Base-by-base conservation (phyloP, 2,113 vertebrate genomes). In the Trachemys scripta region DNA sequence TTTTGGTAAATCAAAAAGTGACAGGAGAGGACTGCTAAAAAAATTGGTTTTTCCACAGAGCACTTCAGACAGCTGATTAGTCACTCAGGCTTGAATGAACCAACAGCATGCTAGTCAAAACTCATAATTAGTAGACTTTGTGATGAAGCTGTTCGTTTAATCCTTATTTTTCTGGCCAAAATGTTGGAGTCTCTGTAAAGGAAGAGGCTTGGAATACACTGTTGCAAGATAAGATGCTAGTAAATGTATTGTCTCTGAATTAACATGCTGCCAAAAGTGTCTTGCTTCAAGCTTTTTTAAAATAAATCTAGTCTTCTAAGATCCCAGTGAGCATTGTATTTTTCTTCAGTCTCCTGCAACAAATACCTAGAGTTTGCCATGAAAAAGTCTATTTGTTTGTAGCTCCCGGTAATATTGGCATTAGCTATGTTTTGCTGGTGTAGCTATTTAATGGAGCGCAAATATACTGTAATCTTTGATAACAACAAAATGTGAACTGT, bases 381-480 rank as follows among this genome's bases (percentile, higher is more conserved):
- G 27, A 79, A 22, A 49, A 54, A 31, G 14, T 35, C 4, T 35
- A 20, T 35, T 38, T 83, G 79, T 14, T 49, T 69, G 78, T 79
- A 50, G 51, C 10, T n/a, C 81, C 1, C 47, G 54, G 45, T 62
- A 51, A 53, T 92, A 82, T 82, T 84, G 85, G 85, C 65, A 6
- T 72, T 80, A 20, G 47, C 65, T 91, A 27, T 86, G 62, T 92
- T 96, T 92, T 95, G n/a, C 90, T 96, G 88, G 5, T 92, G 25
- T 69, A 25, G 16, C 25, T 96, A 51, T 81, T 91, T 85, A 88
- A 20, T 54, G 92, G 72, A 86, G 47, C 27, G 51, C 57, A 57
- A 95, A 95, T 1, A 53, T 27, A 57, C 35, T 54, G 57, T 88
- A 84, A 92, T 85, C 65, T 10, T 80, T 89, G 84, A 31, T 88